Base-by-base conservation (phyloP, 2,888 invertebrate species). In the Phyto melanocephala region DNA sequence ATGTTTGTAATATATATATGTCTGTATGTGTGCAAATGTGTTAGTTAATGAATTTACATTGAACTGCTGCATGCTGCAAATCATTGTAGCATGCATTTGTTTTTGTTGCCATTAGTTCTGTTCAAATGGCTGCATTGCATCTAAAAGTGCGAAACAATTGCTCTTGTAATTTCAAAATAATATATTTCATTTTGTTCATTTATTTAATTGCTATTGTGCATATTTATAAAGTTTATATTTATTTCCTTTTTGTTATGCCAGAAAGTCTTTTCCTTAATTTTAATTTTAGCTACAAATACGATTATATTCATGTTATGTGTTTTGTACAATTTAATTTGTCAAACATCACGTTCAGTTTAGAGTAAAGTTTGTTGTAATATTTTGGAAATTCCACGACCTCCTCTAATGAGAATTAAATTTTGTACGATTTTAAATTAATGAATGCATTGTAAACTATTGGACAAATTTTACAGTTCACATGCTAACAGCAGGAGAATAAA, bases 121-220 rank as follows among this genome's bases (percentile, higher is more conserved):
- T 28, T 28, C 6, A 28, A 28, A 28, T 28, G 28, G 42, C n/a
- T 40, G 68, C 60, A 52, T n/a, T 76, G 68, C 60, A 50, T 40
- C 28, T 52, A 22, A 52, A 65, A 54, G 52, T 70, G 62, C 45
- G 35, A 62, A 62, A 77, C 77, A 70, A 70, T 77, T 3, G 52
- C 22, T 63, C 24, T 11, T 37, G 78, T 62, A 47, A 20, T 68
- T 54, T 63, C 24, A 5, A 50, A 58, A 67, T 60, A 60, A 72
- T 67, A 24, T 50, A 45, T 72, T 77, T 70, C 37, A 77, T 77
- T 28, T 79, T 79, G 33, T 71, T 50, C 78, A 65, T 65, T 72
- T 65, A 67, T 72, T 67, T 72, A 79, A 72, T 79, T 67, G 71
- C 58, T 67, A 58, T 63, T 79, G 79, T 72, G 28, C 35, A 54